Base-by-base conservation (phyloP, 2,797 vertebrate species). In the Pithecia hirsuta region DNA sequence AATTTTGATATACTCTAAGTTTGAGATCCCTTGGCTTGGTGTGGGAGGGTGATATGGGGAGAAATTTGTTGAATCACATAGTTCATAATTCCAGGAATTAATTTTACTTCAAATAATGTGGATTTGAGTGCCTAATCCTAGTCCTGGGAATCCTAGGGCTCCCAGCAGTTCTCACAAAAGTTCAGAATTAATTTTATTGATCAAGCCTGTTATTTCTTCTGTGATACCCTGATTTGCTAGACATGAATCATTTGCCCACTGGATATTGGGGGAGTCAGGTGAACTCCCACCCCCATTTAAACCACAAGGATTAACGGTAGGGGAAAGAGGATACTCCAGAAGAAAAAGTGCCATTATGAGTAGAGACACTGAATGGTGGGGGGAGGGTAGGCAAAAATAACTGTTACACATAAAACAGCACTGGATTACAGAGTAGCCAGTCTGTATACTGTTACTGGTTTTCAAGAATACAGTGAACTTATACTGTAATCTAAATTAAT, bases 21-120 rank as follows among this genome's bases (percentile, higher is more conserved):
- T 82, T 84, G 33, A 70, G 75, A 67, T 41, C 72, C n/a, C 85
- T 48, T 78, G 22, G 9, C 28, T 46, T 57, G 89, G 86, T 39
- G 41, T 70, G 52, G 19, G 39, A 61, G 41, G 39, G 11, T 52
- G 24, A 52, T 36, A 14, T 39, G n/a, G 50, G 79, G 72, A 57
- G 57, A 85, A 96, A 83, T 44, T 33, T 88, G n/a, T 78, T 90
- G 24, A 87, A 19, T 75, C 46, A 67, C 1, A 33, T 81, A 61
- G 90, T 90, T 61, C 88, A 30, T 87, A 86, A 84, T 87, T 93
- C 57, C 14, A 46, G 39, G 55, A 96, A 76, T 84, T 95, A 90
- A 82, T 52, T 46, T 24, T 74, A 84, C n/a, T 84, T 91, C 52
- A 59, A 8, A 52, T 78, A 72, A 61, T 86, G 41, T 89, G 50